Evolutionary conservation across 2,888 invertebrate species (phyloP), one percentile per base, ranked within the genome.

Genomic region (Thelaira solivaga): DNA sequence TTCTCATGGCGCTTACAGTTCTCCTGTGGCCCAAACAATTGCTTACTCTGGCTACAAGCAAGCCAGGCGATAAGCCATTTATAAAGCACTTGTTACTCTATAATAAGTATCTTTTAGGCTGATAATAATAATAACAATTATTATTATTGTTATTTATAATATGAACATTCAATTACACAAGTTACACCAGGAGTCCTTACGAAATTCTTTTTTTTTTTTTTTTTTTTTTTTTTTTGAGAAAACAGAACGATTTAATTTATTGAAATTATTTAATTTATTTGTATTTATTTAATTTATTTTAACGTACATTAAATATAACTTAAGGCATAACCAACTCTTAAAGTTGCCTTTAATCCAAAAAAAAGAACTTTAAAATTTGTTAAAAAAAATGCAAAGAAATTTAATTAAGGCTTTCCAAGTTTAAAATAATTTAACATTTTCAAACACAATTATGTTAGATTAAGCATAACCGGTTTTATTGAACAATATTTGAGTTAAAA

Each of bases 1-100:
- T 67, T 82, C 88, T 29, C 88, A 90, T 75, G 91, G 90, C 29
- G 89, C 91, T 76, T 90, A 91, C 86, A 90, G 90, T 81, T 87
- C 90, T 67, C 90, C 90, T 47, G 89, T 90, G 69, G 90, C 90
- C 55, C 91, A 91, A 85, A 87, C 89, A 34, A 84, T 91, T 69
- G 91, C 91, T 72, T 91, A 91, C 86, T 87, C 88, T 77, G 91
- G 89, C 78, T 91, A 91, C 85, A 89, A 89, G 80, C 88, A 86
- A 83, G 84, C 86, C 82, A 85, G 88, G 81, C 88, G 88, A 84
- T 88, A 88, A 87, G 81, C 83, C 41, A 16, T 49, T 7, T 10
- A 49, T 61, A 22, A 39, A 20, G 51, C 51, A 4, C 34, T 69
- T 34, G 24, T 61, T 78, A 45, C 18, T 64, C 62, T 49, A 22